Percentiles rank a stretch among this genome's conserved stretches.
Conservation (phyloP, 2,113 vertebrate species). For the Psammodynastes pulverulentus region DNA sequence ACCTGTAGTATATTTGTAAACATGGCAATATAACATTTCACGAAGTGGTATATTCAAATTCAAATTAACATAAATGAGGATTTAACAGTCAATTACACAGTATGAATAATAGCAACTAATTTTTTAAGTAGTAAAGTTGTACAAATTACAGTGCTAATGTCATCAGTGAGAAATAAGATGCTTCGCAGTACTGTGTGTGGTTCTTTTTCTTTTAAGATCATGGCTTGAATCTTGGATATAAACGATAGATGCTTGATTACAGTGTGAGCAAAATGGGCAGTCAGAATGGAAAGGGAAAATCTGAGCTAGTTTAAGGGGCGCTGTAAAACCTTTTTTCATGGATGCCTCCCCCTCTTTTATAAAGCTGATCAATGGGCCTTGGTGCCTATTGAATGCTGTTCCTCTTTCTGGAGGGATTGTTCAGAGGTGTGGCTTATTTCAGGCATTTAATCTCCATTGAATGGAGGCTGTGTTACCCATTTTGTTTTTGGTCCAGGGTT, state of each 20-base stretch:
- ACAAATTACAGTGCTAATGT: constrained; percentile 44
- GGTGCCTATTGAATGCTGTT: constrained; percentile 58
- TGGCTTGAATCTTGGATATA: background rate
- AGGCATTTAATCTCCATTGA: constrained; percentile 69
- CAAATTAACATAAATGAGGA: constrained; percentile 75
- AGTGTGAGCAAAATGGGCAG: background rate
- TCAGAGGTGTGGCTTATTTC: constrained; percentile 71
- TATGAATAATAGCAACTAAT: constrained; percentile 72
- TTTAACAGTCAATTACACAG: constrained; percentile 78
- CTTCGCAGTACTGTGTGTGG: background rate
- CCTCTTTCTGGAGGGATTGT: constrained; percentile 66
- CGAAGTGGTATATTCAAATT: constrained; percentile 65
- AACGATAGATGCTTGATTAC: constrained; percentile 8
- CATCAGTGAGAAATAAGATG: background rate
- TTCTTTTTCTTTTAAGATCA: background rate
- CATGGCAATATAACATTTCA: constrained; percentile 73
- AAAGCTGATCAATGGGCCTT: constrained; percentile 58
- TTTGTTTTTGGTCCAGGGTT: constrained; percentile 62
- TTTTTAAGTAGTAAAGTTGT: constrained; percentile 59
- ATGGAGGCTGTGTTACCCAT: constrained; percentile 67
- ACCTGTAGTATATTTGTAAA: constrained; percentile 80
- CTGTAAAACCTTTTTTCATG: constrained; percentile 6
- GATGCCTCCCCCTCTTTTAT: constrained; percentile 58
- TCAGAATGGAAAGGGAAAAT: constrained; percentile 10
- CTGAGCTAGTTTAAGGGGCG: background rate